Evolutionary conservation across 2,113 vertebrate genomes (phyloP), one percentile per base, ranked within the genome.

Genomic region (Hemiprocne comata): DNA sequence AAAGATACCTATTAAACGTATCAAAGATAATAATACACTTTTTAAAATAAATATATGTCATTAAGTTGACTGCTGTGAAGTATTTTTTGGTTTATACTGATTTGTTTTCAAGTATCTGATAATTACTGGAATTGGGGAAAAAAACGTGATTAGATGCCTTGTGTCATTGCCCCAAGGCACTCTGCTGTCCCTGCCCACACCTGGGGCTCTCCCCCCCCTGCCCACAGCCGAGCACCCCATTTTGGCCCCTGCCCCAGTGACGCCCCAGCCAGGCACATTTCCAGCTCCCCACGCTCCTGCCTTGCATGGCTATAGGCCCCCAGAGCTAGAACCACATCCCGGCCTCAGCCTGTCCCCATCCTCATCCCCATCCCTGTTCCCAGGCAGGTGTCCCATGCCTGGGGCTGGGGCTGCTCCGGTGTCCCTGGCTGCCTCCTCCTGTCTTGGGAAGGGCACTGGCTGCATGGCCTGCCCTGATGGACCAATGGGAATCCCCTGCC

Each of bases 261-360:
- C 2, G 1, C 17, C 26, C 6, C 33, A 34, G 14, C 20, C 5
- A 7, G 29, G 17, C 53, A 0, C 0, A 21, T 34, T n/a, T 61
- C 46, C 78, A 53, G 38, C 5, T 23, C 33, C 13, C 33, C 24
- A 40, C 18, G 65, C 28, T 21, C 42, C 34, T 62, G 13, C 44
- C 25, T 19, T 23, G 24, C 44, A 44, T 3, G 5, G 51, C 38
- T 24, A 19, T 23, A 13, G 25, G 17, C 7, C 17, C 19, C 48
- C 25, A 36, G 33, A 31, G 20, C n/a, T 1, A 3, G n/a, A 17
- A 8, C 17, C 17, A 19, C 2, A 3, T 34, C 38, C 19, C 2
- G 0, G 11, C 18, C 65, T 77, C n/a, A 36, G 23, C 58, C 58
- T 13, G 17, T 34, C 12, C 19, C 11, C 4, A 2, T 44, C 20